Conservation (phyloP, 2,888 invertebrate species). For the Morpho deidamia region DNA sequence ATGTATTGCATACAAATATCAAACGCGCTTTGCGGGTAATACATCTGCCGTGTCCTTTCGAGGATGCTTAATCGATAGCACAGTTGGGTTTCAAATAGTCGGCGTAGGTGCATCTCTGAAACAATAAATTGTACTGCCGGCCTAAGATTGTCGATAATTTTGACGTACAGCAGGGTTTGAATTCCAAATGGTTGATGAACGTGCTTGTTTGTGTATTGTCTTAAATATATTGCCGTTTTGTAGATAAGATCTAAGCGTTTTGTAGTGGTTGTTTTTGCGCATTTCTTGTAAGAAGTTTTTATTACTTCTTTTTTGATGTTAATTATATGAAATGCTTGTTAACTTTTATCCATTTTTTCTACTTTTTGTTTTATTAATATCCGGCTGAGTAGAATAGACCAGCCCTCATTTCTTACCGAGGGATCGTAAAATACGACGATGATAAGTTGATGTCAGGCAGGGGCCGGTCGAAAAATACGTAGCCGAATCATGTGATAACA, state of each 20-base stretch:
- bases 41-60: constrained; percentile 31
- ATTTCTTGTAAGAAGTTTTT: constrained; percentile 2
- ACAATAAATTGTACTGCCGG: constrained; percentile 54
- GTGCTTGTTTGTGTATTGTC: constrained; percentile 14
- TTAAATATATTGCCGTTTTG: constrained; percentile 13
- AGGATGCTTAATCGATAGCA: constrained; percentile 48
- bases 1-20: constrained; percentile 23
- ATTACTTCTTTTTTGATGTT: background rate
- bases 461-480: no score
- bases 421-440: no score
- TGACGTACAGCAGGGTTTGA: constrained; percentile 41
- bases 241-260: constrained; percentile 11
- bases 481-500: no score
- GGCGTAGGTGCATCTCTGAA: constrained; percentile 50
- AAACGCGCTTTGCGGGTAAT: constrained; percentile 20
- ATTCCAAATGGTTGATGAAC: constrained; percentile 28
- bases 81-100: constrained; percentile 47
- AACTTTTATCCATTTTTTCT: background rate
- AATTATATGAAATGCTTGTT: background rate
- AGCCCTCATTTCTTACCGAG: no score
- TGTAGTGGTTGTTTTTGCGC: constrained; percentile 2
- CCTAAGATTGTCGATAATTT: constrained; percentile 50
- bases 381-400: no score
- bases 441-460: no score
- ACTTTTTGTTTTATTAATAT: no score